These are phyloP conservation scores for Resseliella maxima DNA, from an alignment of 2,888 invertebrate genomes.

Conservation along the genomic window DNA sequence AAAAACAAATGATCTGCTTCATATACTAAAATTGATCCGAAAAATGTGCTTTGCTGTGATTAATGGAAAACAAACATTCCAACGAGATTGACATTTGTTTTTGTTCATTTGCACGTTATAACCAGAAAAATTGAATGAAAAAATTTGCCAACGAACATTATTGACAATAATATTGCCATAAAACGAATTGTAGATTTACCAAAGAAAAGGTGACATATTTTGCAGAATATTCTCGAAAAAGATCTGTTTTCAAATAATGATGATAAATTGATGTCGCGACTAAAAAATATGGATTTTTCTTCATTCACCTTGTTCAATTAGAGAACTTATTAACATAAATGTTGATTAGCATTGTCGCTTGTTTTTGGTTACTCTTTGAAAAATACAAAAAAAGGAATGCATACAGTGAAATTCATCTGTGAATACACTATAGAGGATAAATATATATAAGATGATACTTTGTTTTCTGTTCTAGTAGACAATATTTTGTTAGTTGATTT, in stretches of 20 bases:
- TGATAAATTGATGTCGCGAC: constrained; percentile 26
- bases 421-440: background rate
- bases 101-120: background rate
- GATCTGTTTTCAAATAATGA: too few relatives aligned
- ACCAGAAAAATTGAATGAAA: background rate
- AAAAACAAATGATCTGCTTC: constrained; percentile 42
- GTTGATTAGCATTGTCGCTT: background rate
- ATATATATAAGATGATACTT: background rate
- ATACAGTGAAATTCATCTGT: background rate
- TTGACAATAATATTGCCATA: background rate
- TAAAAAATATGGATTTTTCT: too few relatives aligned
- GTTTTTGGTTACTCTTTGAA: background rate
- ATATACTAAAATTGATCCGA: background rate
- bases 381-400: background rate
- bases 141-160: background rate
- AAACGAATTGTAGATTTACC: background rate
- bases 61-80: background rate
- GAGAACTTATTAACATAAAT: constrained; percentile 6
- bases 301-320: background rate
- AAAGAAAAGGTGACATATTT: too few relatives aligned
- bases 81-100: background rate
- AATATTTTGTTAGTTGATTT: background rate
- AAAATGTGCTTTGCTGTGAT: background rate
- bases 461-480: background rate
- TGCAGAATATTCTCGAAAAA: too few relatives aligned